Evolutionary conservation across 2,888 invertebrate species (phyloP).

Genomic region (Troides aeacus): DNA sequence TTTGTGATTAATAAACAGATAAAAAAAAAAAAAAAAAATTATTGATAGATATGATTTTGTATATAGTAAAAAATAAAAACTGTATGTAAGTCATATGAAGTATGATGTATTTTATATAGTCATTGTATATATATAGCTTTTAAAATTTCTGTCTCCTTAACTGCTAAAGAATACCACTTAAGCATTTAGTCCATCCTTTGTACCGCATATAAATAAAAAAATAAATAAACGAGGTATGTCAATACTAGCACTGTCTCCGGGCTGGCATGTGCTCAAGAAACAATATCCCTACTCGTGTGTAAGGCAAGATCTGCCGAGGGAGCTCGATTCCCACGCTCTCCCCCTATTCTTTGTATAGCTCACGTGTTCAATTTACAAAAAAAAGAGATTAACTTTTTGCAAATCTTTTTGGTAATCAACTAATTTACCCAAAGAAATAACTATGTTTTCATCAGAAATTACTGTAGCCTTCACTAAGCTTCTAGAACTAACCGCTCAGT

Average conservation of each 20-base stretch:
- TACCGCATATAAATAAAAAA: too few relatives aligned
- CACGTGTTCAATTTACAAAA: slow-evolving; percentile 28
- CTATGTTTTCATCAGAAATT: neutral
- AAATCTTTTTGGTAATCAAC: slow-evolving; percentile 25
- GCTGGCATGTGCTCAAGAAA: slow-evolving; percentile 77
- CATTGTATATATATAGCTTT: too few relatives aligned
- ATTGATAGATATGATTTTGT: neutral
- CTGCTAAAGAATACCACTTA: too few relatives aligned
- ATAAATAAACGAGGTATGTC: neutral
- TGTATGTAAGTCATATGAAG: neutral
- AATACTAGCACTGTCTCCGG: slow-evolving; percentile 31
- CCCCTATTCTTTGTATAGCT: slow-evolving; percentile 38
- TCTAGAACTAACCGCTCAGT: too few relatives aligned
- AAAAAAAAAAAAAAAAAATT: neutral
- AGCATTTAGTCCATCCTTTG: too few relatives aligned
- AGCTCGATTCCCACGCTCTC: slow-evolving; percentile 69
- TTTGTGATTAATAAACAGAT: neutral
- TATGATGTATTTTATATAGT: too few relatives aligned
- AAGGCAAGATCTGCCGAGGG: slow-evolving; percentile 56
- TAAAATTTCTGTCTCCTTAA: too few relatives aligned
- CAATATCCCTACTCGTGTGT: slow-evolving; percentile 63
- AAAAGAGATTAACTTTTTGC: slow-evolving; percentile 19
- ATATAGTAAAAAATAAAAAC: neutral
- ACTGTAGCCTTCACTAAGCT: too few relatives aligned
- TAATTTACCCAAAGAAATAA: neutral